Evolutionary conservation across 2,888 invertebrate species (phyloP), one percentile per base, ranked within the genome.

Genomic region (Lucinisca nassula): DNA sequence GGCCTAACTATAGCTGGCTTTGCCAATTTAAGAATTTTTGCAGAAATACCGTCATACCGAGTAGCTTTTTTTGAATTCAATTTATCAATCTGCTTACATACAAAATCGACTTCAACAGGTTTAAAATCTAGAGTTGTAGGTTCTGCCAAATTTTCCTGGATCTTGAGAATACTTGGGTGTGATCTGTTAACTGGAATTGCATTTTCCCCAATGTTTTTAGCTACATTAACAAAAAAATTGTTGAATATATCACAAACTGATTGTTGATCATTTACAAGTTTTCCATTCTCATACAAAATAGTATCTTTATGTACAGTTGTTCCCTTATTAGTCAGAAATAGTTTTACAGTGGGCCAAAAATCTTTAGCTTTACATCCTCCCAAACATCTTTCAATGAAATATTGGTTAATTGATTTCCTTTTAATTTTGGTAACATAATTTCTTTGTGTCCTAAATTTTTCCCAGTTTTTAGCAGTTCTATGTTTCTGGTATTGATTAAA

Each of bases 221-320:
- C 79, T 10, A 80, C 79, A 80, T 79, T 79, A 38, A 40, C 38
- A 49, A 37, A 38, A 72, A 12, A 79, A 21, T 45, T 24, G 45
- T 79, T 80, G 45, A 73, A 80, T 70, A n/a, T 24, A 35, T 72
- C 73, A 49, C n/a, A n/a, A n/a, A n/a, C n/a, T n/a, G n/a, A n/a
- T n/a, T n/a, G n/a, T n/a, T n/a, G n/a, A n/a, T n/a, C n/a, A n/a
- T n/a, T n/a, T n/a, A n/a, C n/a, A n/a, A n/a, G n/a, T n/a, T n/a
- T n/a, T n/a, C n/a, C n/a, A n/a, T n/a, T n/a, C n/a, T n/a, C n/a
- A n/a, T n/a, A n/a, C n/a, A n/a, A n/a, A n/a, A n/a, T n/a, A n/a
- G n/a, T n/a, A n/a, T n/a, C n/a, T n/a, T n/a, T n/a, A n/a, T n/a
- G n/a, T n/a, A n/a, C n/a, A n/a, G n/a, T n/a, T n/a, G n/a, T n/a